These are phyloP conservation scores for Lordiphosa fenestrarum DNA, from an alignment of 2,888 invertebrate genomes.

Conservation along the genomic window DNA sequence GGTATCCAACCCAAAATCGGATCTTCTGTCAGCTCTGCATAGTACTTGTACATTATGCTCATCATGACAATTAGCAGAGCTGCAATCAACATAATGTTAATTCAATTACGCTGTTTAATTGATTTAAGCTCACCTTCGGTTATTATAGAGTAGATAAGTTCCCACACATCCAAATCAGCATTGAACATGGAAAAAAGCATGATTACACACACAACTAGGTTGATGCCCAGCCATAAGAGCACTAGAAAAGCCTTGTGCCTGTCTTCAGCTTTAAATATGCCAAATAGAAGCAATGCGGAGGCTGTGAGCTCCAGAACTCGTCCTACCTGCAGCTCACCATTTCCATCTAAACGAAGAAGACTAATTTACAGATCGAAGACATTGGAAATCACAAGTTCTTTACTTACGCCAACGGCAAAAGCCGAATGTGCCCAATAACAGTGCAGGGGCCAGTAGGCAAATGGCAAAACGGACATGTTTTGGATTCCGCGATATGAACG, in stretches of 20 bases:
- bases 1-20: background rate
- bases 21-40: background rate
- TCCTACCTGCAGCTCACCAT: background rate
- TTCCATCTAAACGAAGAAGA: too few relatives aligned
- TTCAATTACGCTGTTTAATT: background rate
- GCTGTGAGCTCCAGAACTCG: background rate
- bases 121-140: background rate
- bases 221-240: constrained; percentile 25
- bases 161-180: background rate
- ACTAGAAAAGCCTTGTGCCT: constrained; percentile 23
- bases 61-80: constrained; percentile 1
- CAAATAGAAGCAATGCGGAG: constrained; percentile 19
- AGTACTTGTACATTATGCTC: constrained; percentile 4
- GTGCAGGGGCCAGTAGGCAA: too few relatives aligned
- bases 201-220: constrained; percentile 4
- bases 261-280: constrained; percentile 10
- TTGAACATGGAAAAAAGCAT: background rate
- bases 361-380: too few relatives aligned
- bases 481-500: too few relatives aligned
- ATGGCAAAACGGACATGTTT: too few relatives aligned
- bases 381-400: too few relatives aligned
- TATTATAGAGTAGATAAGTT: background rate
- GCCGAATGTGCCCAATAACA: too few relatives aligned
- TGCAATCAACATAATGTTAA: background rate
- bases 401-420: too few relatives aligned